Conservation (phyloP, 2,797 vertebrate species). For the Nasua narica region DNA sequence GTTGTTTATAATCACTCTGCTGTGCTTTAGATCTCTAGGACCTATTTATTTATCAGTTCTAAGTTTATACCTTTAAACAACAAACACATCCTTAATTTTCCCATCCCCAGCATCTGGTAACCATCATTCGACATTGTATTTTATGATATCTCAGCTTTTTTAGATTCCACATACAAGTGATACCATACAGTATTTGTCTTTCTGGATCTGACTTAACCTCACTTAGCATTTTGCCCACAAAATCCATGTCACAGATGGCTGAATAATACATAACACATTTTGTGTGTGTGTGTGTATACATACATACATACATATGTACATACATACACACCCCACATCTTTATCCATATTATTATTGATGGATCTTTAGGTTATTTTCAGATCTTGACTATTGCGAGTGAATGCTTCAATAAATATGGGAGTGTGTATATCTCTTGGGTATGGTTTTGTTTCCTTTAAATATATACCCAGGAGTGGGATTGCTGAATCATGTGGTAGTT, state of each 20-base stretch:
- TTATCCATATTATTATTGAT: not conserved
- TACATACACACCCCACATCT: not conserved
- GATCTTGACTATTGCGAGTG: not conserved
- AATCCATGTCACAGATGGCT: not conserved
- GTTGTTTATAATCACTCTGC: not conserved
- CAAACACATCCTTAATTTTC: not conserved
- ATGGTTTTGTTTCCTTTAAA: not conserved
- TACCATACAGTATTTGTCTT: not conserved
- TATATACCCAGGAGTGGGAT: not conserved
- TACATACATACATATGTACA: not conserved
- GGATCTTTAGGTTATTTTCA: not conserved
- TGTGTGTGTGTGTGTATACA: not conserved
- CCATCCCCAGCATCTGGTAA: not conserved
- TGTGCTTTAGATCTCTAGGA: not conserved
- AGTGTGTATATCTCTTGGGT: not conserved
- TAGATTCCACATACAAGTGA: not conserved
- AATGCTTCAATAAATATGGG: not conserved
- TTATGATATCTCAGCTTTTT: not conserved
- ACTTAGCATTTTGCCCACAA: not conserved
- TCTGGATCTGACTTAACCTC: not conserved
- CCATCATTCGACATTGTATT: not conserved
- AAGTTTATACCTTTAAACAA: not conserved
- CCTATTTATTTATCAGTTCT: not conserved
- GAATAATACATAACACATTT: not conserved
- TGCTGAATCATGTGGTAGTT: not conserved